Base-by-base conservation (phyloP, 2,113 vertebrate species). In the Taurulus bubalis region DNA sequence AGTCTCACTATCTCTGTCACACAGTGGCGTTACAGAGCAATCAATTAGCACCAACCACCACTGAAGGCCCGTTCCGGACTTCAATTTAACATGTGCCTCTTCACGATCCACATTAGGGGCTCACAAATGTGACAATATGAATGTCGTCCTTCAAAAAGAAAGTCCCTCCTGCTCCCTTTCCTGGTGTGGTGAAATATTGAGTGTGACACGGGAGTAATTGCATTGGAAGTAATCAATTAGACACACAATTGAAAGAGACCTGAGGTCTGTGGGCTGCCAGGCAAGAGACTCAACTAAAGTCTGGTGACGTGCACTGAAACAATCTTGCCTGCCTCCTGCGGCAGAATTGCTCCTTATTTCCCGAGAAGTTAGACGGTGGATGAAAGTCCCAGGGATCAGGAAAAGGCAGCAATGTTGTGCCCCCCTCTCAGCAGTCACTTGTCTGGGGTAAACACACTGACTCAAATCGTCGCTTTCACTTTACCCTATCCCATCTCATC, bases 151-250 rank as follows among this genome's bases (percentile, higher is more conserved):
- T 95, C 90, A 90, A 84, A 89, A 90, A 84, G 84, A 88, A 77
- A 81, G 63, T 87, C 90, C 92, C 91, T 84, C 82, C 79, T 87
- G 87, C 86, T 70, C 84, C 87, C 67, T 77, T n/a, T 94, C 90
- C 85, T 77, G 84, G 80, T 93, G 90, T 75, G 30, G 74, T 94
- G 95, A 95, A 95, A 94, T 94, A 95, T 95, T 93, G 93, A 94
- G 91, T 95, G 91, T 95, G 94, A 95, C 95, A 94, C 84, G 65
- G 90, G 90, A 91, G 91, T 95, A 95, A 95, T 95, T 95, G 94
- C 93, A 94, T 93, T 86, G 93, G 93, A 95, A 94, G 92, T 94
- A 94, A 95, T 95, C 94, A 94, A 94, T 95, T 95, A 94, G 92
- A 89, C 92, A 90, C 92, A 94, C 94, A 93, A 95, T 94, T 94